A percentile compares a stretch with the other conserved stretches of the same genome.
Evolutionary conservation across 2,797 vertebrate genomes (phyloP).

Genomic region (Perodicticus potto): DNA sequence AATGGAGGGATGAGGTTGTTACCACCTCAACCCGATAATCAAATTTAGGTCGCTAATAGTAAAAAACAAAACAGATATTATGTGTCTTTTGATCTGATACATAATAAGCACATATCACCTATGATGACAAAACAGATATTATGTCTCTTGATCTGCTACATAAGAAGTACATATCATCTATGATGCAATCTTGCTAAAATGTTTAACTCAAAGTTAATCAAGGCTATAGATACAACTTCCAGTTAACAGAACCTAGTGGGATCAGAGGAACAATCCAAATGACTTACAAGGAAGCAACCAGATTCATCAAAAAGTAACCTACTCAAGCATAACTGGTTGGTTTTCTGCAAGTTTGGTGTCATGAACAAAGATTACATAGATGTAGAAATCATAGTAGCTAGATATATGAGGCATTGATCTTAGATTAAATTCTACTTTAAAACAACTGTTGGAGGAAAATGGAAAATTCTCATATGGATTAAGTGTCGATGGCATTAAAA

Average conservation of each 20-base stretch:
- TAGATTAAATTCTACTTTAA: not conserved
- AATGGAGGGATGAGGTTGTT: not conserved
- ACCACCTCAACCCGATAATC: constrained; percentile 6
- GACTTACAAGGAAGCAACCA: not conserved
- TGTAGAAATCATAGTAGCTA: not conserved
- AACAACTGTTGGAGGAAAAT: not conserved
- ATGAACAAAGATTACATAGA: not conserved
- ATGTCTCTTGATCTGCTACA: not conserved
- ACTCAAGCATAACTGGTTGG: not conserved
- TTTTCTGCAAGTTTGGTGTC: not conserved
- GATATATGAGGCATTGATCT: not conserved
- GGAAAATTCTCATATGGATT: not conserved
- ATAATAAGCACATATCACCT: no score
- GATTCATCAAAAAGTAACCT: not conserved
- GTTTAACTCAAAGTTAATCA: constrained; percentile 50
- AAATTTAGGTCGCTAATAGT: constrained; percentile 48
- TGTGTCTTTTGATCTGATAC: no score
- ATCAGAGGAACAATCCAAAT: constrained; percentile 1
- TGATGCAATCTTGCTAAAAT: constrained; percentile 37
- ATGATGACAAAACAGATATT: not conserved
- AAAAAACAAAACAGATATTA: constrained; percentile 16
- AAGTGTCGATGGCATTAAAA: not conserved
- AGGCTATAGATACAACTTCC: not conserved
- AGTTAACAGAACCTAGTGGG: constrained; percentile 19
- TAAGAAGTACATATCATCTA: constrained; percentile 10